Percentiles rank a stretch among this genome's conserved stretches.
These are phyloP conservation scores for Meta bourneti DNA, from an alignment of 2,888 invertebrate species.

Conservation along the genomic window DNA sequence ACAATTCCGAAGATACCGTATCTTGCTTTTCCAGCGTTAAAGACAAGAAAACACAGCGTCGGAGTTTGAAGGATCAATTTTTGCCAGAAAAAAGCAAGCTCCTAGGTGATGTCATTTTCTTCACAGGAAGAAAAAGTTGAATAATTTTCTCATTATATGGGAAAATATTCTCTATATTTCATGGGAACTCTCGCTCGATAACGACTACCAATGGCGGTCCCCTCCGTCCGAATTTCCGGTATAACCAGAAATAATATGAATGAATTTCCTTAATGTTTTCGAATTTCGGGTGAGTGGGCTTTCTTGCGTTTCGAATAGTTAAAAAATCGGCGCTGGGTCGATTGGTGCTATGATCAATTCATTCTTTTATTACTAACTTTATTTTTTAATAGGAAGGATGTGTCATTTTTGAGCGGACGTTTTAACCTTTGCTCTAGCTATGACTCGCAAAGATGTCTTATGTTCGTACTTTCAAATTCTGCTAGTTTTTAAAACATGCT, in stretches of 20 bases:
- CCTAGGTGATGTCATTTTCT: constrained; percentile 17
- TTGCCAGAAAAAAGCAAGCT: neutral
- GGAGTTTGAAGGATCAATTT: constrained; percentile 33
- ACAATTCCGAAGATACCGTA: neutral
- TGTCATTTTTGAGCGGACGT: too few species aligned
- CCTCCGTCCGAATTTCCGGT: constrained; percentile 5
- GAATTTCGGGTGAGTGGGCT: too few species aligned
- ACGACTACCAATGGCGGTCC: constrained; percentile 25
- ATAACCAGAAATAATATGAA: constrained; percentile 10
- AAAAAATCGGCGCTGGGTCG: too few species aligned
- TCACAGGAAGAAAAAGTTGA: constrained; percentile 36
- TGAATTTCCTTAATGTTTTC: constrained; percentile 35
- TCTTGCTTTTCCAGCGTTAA: neutral
- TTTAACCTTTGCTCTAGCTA: too few species aligned
- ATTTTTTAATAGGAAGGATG: too few species aligned
- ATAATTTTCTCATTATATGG: constrained; percentile 49
- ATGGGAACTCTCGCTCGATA: constrained; percentile 12
- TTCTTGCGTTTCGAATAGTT: too few species aligned
- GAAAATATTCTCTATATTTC: constrained; percentile 24
- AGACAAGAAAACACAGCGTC: neutral
- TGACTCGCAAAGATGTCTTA: too few species aligned
- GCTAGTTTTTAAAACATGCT: too few species aligned
- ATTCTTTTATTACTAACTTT: too few species aligned
- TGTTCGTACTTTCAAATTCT: too few species aligned
- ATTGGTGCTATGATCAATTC: too few species aligned